Evolutionary conservation across 2,797 vertebrate genomes (phyloP).

Genomic region (Gymnodraco acuticeps): DNA sequence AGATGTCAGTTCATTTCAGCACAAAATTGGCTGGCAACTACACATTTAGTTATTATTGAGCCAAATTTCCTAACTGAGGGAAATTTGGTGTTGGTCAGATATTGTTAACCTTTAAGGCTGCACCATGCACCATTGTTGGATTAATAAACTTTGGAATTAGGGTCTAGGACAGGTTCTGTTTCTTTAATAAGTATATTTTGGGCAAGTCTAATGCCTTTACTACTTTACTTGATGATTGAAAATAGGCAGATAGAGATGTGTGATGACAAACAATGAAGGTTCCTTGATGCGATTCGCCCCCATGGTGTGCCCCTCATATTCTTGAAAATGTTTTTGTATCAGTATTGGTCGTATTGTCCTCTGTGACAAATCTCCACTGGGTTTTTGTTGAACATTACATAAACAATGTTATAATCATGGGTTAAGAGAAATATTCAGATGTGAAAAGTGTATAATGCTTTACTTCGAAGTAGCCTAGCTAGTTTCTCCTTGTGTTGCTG

Average conservation of each 20-base stretch:
- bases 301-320: too few relatives aligned
- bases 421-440: constrained; percentile 17
- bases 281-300: too few relatives aligned
- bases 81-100: too few relatives aligned
- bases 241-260: too few relatives aligned
- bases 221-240: not conserved
- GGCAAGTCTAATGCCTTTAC: not conserved
- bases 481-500: not conserved
- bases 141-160: not conserved
- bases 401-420: not conserved
- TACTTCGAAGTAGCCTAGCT: not conserved
- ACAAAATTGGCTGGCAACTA: too few relatives aligned
- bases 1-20: too few relatives aligned
- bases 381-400: not conserved
- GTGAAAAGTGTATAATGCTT: not conserved
- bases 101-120: too few relatives aligned
- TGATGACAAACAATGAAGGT: too few relatives aligned
- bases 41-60: too few relatives aligned
- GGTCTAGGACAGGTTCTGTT: not conserved
- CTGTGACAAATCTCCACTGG: not conserved
- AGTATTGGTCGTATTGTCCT: constrained; percentile 1
- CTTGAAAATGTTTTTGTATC: too few relatives aligned
- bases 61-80: too few relatives aligned
- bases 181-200: not conserved
- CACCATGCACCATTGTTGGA: too few relatives aligned